These are phyloP conservation scores for Hesperophylax magnus DNA, from an alignment of 1,140 invertebrate species.

Conservation along the genomic window DNA sequence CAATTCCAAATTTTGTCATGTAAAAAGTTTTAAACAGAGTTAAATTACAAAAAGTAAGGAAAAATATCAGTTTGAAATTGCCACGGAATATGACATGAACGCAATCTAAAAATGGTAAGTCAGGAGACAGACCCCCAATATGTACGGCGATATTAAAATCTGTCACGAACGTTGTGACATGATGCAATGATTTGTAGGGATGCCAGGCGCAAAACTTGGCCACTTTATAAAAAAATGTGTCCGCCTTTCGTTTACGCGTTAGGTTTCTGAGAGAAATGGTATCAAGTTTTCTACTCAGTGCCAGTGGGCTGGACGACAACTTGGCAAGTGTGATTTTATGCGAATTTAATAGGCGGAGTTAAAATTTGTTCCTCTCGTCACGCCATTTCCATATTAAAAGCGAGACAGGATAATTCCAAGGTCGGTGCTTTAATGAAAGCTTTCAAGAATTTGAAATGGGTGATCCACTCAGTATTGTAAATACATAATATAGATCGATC, in stretches of 20 bases:
- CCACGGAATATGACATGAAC: neutral
- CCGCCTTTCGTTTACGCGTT: neutral
- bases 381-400: constrained; percentile 34
- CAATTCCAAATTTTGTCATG: no score
- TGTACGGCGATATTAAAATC: neutral
- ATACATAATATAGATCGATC: constrained; percentile 26
- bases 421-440: constrained; percentile 13
- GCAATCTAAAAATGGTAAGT: constrained; percentile 2
- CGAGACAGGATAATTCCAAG: constrained; percentile 24
- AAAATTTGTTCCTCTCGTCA: constrained; percentile 21
- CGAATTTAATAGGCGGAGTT: constrained; percentile 31
- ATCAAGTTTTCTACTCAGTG: neutral
- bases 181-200: neutral
- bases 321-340: constrained; percentile 29
- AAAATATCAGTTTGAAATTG: no score
- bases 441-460: neutral
- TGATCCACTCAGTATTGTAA: neutral
- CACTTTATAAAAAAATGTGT: neutral
- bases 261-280: neutral
- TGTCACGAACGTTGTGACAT: neutral
- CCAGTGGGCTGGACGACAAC: constrained; percentile 5
- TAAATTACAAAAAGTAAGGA: no score
- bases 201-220: neutral
- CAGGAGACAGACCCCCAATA: neutral
- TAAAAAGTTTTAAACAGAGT: no score